These are phyloP conservation scores for Hydrotaea cyrtoneurina DNA, from an alignment of 2,888 invertebrate genomes.

Conservation along the genomic window DNA sequence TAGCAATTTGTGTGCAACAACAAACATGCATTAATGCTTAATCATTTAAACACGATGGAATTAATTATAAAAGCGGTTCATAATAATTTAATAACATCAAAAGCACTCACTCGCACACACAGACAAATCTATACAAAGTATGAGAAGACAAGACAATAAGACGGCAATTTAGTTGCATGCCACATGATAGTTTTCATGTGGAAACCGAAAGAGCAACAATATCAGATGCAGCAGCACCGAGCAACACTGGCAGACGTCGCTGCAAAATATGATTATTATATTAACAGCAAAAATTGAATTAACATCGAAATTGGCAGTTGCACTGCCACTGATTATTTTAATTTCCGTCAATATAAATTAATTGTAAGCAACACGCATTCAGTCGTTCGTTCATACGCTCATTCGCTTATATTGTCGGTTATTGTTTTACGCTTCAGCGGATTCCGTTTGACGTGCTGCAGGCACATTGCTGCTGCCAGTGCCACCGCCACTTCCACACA, in stretches of 20 bases:
- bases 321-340: constrained; percentile 67
- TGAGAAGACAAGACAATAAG: constrained; percentile 11
- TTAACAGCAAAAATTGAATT: constrained; percentile 58
- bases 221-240: not conserved
- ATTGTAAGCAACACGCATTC: constrained; percentile 63
- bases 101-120: not conserved
- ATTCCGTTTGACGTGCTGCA: not conserved
- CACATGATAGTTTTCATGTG: constrained; percentile 2
- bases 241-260: not conserved
- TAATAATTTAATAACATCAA: constrained; percentile 26
- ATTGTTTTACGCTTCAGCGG: constrained; percentile 35
- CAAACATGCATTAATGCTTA: not conserved
- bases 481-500: not conserved
- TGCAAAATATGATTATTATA: constrained; percentile 46
- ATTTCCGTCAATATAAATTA: constrained; percentile 66
- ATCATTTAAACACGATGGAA: constrained; percentile 13
- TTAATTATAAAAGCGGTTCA: constrained; percentile 10
- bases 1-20: not conserved
- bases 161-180: constrained; percentile 19
- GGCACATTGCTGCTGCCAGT: not conserved
- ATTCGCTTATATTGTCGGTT: constrained; percentile 41
- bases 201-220: not conserved
- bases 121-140: constrained; percentile 9
- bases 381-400: constrained; percentile 24
- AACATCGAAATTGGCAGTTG: constrained; percentile 66